Evolutionary conservation across 2,888 invertebrate species (phyloP), one percentile per base, ranked within the genome.

Genomic region (Drosophila ustulata): DNA sequence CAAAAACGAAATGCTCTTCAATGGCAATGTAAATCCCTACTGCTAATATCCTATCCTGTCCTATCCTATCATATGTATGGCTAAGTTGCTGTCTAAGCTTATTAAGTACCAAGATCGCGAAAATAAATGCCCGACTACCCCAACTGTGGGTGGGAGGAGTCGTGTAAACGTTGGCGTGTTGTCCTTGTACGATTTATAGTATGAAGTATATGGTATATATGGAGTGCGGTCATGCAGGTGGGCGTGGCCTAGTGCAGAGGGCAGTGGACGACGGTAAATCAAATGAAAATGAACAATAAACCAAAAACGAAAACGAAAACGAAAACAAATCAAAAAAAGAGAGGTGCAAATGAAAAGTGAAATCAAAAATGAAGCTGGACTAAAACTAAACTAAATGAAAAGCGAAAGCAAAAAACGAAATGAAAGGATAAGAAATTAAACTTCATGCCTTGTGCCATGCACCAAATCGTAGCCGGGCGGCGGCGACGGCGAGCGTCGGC

Each of bases 401-500:
- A 52, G 34, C 43, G 34, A 49, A 26, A 37, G 7, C 7, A 47
- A 28, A 39, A 11, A 2, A 69, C 59, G 46, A 57, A 52, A 52
- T 34, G 25, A 50, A 41, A 64, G 46, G 45, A 78, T 66, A 87
- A 73, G 76, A 90, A 85, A 83, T 82, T 82, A 90, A 90, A 57
- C 91, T 89, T 92, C 92, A 92, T 93, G 92, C 92, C 92, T 93
- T 92, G 92, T 92, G 92, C 92, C 92, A 92, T 93, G 92, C 92
- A 93, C 92, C 92, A 92, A 91, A 92, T 92, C 92, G 92, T 93
- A 93, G 90, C 91, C 91, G 78, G 92, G 92, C 89, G 92, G 92
- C 85, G 92, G 92, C 80, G 92, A 92, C 86, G 92, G 92, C 86
- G 92, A 90, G 64, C 89, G 89, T 75, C 89, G 89, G 78, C 65